Conservation (phyloP, 2,888 invertebrate genomes). For the Melanchra persicariae region DNA sequence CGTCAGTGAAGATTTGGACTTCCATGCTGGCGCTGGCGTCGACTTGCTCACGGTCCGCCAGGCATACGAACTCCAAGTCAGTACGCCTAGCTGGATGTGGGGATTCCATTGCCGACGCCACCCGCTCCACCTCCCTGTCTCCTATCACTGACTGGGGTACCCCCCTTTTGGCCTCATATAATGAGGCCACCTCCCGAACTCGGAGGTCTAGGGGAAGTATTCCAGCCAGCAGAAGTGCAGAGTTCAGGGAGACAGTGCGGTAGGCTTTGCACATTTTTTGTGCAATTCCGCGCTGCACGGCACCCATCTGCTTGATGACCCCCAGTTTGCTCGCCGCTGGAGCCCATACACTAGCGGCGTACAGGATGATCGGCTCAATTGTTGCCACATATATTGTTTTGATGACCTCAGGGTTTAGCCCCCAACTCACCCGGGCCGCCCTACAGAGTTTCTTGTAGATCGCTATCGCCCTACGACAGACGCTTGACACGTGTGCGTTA, state of each 20-base stretch:
- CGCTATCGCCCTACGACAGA: not conserved
- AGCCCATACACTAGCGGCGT: slow-evolving; percentile 9
- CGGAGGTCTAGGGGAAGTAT: not conserved
- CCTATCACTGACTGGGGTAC: not conserved
- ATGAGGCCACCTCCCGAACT: not conserved
- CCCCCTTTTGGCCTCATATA: not conserved
- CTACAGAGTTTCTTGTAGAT: not conserved
- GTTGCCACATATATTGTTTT: not conserved
- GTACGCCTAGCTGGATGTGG: no score
- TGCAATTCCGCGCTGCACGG: not conserved
- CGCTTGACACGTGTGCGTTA: not conserved
- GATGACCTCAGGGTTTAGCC: slow-evolving; percentile 7
- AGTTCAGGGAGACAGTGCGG: not conserved
- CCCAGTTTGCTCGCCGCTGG: not conserved
- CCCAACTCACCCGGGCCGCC: slow-evolving; percentile 11
- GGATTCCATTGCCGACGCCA: no score
- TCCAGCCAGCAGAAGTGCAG: not conserved
- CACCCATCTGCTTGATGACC: rapidly evolving
- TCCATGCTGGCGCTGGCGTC: not conserved
- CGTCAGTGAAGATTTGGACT: not conserved
- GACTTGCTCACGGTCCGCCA: no score
- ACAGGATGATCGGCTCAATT: not conserved
- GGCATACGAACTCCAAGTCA: no score
- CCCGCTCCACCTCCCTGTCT: no score
- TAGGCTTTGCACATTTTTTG: not conserved